Evolutionary conservation across 2,797 vertebrate species (phyloP).

Genomic region (Simalia tracyae): DNA sequence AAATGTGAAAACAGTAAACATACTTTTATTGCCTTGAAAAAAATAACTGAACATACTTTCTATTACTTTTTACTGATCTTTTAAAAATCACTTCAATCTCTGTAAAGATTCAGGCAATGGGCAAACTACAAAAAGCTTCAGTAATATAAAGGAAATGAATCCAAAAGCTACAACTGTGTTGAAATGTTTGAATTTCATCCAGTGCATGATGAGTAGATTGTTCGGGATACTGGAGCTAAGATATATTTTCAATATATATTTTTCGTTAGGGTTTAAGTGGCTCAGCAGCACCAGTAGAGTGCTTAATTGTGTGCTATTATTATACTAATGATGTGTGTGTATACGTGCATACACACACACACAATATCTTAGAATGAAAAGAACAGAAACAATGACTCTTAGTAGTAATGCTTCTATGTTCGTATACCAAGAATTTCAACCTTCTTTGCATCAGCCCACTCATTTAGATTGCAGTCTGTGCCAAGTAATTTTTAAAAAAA

Average conservation of each 20-base stretch:
- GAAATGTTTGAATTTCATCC: not conserved
- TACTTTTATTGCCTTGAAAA: not conserved
- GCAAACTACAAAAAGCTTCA: not conserved
- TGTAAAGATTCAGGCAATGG: not conserved
- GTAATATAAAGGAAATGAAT: not conserved
- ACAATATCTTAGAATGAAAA: constrained; percentile 55
- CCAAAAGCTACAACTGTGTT: not conserved
- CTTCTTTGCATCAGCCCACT: constrained; percentile 47
- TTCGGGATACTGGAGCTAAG: not conserved
- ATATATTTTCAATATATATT: not conserved
- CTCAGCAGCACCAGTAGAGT: not conserved
- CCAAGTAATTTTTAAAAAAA: constrained; percentile 45
- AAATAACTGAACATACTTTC: not conserved
- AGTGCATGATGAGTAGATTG: not conserved
- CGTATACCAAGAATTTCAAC: constrained; percentile 28
- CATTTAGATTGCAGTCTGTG: constrained; percentile 41
- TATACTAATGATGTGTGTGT: not conserved
- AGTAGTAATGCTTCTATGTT: constrained; percentile 39
- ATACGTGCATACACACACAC: not conserved
- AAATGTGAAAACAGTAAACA: not conserved
- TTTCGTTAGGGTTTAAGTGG: constrained; percentile 15
- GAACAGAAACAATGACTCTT: constrained; percentile 38
- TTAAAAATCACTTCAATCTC: not conserved
- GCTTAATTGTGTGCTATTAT: constrained; percentile 21
- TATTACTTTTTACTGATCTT: not conserved